Conservation (phyloP, 2,797 vertebrate genomes). For the Galago senegalensis region DNA sequence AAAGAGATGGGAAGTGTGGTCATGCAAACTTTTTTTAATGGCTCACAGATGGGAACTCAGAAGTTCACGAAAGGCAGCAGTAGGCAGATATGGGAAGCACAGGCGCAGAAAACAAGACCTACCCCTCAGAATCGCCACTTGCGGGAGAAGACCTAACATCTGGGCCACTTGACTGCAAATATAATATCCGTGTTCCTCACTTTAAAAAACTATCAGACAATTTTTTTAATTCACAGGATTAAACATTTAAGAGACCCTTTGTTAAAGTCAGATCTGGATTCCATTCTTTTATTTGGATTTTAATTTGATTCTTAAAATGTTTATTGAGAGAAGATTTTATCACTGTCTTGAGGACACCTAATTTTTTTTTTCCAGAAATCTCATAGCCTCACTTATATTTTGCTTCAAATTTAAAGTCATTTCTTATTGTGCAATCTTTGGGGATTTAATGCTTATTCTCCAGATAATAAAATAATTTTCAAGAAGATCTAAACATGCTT, state of each 20-base stretch:
- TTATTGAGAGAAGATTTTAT: not conserved
- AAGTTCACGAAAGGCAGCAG: conserved; percentile 7
- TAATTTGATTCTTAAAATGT: not conserved
- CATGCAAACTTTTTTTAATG: conserved; percentile 43
- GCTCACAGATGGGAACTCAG: conserved; percentile 57
- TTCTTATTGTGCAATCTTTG: conserved; percentile 49
- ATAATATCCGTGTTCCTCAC: conserved; percentile 15
- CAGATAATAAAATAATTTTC: conserved; percentile 50
- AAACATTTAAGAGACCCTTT: conserved; percentile 56
- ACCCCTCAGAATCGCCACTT: conserved; percentile 27
- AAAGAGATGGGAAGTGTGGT: conserved; percentile 28
- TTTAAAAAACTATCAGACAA: not conserved
- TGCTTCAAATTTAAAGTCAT: conserved; percentile 62
- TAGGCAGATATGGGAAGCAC: not conserved
- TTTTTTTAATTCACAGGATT: conserved; percentile 6
- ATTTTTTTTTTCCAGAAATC: not conserved
- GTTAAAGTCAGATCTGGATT: conserved; percentile 40
- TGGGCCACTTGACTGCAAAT: not conserved
- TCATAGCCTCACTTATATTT: not conserved
- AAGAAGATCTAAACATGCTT: conserved; percentile 33
- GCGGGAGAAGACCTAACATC: not conserved
- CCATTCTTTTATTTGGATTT: conserved; percentile 3
- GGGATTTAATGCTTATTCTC: conserved; percentile 38
- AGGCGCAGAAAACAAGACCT: not conserved
- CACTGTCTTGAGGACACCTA: conserved; percentile 6